Percentiles rank a stretch among this genome's conserved stretches.
phyloP scores from a whole-genome alignment of 2,113 vertebrate genomes.

The Arizona elegans region DNA sequence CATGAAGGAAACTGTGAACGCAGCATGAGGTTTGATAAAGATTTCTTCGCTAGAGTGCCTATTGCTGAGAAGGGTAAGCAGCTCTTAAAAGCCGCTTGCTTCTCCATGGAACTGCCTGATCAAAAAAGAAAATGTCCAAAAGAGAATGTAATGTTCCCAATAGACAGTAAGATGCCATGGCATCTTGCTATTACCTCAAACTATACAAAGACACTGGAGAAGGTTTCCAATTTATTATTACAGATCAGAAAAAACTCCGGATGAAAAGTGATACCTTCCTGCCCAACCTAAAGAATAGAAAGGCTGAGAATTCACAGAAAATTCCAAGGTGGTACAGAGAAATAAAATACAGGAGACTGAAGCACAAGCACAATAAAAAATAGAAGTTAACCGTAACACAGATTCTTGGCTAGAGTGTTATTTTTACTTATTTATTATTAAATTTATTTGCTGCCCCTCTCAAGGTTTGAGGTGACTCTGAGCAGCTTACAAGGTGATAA shows the following conservation, averaged over 20 bases:
- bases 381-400: background rate
- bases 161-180: background rate
- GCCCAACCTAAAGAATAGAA: background rate
- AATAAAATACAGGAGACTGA: background rate
- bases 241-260: background rate
- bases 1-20: background rate
- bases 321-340: background rate
- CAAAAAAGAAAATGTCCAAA: background rate
- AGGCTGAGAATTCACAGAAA: background rate
- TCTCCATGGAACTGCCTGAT: background rate
- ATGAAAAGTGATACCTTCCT: background rate
- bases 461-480: background rate
- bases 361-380: background rate
- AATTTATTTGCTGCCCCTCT: background rate
- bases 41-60: background rate
- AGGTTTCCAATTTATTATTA: background rate
- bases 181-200: background rate
- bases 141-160: background rate
- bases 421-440: background rate
- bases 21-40: background rate
- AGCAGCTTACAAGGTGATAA: background rate
- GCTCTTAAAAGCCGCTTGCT: background rate
- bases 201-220: background rate
- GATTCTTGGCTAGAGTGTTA: background rate
- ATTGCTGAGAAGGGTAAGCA: background rate